Evolutionary conservation across 2,113 vertebrate species (phyloP).

Genomic region (Prionailurus viverrinus): DNA sequence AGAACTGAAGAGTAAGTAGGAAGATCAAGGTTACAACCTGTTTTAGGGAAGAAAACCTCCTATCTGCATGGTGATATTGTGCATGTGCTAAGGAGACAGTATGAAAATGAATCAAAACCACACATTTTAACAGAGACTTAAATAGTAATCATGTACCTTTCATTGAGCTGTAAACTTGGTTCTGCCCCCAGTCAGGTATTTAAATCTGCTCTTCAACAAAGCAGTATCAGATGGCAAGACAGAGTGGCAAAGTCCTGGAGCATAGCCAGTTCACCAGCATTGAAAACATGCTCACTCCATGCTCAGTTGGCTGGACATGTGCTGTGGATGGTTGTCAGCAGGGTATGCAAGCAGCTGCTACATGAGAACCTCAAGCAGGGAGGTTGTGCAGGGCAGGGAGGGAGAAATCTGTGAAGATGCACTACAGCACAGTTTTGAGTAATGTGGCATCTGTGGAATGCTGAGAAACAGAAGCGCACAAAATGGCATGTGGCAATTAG

Average conservation of each 20-base stretch:
- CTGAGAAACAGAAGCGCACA: conserved; percentile 65
- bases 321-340: neutral
- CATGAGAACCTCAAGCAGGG: conserved; percentile 22
- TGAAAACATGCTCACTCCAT: neutral
- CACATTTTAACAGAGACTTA: neutral
- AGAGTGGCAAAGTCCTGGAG: conserved; percentile 28
- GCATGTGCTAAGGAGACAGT: neutral
- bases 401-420: conserved; percentile 56
- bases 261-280: neutral
- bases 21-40: conserved; percentile 4
- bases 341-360: conserved; percentile 36
- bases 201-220: conserved; percentile 49
- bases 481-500: conserved; percentile 48
- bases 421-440: conserved; percentile 42
- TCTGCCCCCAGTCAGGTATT: conserved; percentile 16
- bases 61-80: neutral
- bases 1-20: neutral
- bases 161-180: neutral
- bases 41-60: neutral
- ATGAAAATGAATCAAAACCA: conserved; percentile 9
- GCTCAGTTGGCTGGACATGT: conserved; percentile 41
- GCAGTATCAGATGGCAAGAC: conserved; percentile 9
- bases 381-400: conserved; percentile 20
- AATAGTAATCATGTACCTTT: neutral
- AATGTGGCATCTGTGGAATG: conserved; percentile 64